These are phyloP conservation scores for Enteromius trimaculatus DNA, from an alignment of 2,797 vertebrate genomes.

Conservation along the genomic window DNA sequence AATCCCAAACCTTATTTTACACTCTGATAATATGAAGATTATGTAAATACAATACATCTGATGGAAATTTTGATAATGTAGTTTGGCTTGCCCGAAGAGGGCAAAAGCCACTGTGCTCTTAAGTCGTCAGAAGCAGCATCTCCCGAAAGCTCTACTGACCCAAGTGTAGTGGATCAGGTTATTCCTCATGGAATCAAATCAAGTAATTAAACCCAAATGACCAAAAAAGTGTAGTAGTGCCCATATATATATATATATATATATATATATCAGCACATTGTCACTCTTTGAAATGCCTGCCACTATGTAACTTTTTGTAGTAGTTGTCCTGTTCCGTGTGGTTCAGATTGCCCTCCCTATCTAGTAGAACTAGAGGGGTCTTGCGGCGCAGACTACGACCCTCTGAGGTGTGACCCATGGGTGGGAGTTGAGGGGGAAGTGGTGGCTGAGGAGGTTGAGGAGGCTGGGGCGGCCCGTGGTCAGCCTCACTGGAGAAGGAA, in stretches of 20 bases:
- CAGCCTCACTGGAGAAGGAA: constrained; percentile 75
- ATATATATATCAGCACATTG: constrained; percentile 49
- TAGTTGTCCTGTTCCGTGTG: constrained; percentile 70
- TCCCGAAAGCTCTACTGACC: constrained; percentile 21
- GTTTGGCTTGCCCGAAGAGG: constrained; percentile 12
- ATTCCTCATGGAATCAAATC: constrained; percentile 30
- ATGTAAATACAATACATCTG: constrained; percentile 44
- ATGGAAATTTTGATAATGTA: constrained; percentile 29
- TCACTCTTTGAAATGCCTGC: constrained; percentile 82
- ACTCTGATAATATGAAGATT: constrained; percentile 42
- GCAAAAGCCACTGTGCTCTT: constrained; percentile 54
- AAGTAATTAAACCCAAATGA: constrained; percentile 40
- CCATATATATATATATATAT: constrained; percentile 37
- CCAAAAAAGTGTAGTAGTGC: constrained; percentile 43
- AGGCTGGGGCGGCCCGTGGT: constrained; percentile 66
- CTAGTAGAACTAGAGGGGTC: constrained; percentile 69
- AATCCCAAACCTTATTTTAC: constrained; percentile 43
- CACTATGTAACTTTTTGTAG: constrained; percentile 80
- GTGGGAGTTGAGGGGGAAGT: constrained; percentile 49
- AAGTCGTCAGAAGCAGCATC: constrained; percentile 40
- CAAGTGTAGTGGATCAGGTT: constrained; percentile 3
- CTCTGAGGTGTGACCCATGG: constrained; percentile 69
- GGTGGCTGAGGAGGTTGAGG: constrained; percentile 44
- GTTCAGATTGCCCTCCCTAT: constrained; percentile 68
- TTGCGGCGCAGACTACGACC: constrained; percentile 83